These are phyloP conservation scores for Myoxocephalus aenaeus DNA, from an alignment of 2,797 vertebrate species.

Conservation along the genomic window DNA sequence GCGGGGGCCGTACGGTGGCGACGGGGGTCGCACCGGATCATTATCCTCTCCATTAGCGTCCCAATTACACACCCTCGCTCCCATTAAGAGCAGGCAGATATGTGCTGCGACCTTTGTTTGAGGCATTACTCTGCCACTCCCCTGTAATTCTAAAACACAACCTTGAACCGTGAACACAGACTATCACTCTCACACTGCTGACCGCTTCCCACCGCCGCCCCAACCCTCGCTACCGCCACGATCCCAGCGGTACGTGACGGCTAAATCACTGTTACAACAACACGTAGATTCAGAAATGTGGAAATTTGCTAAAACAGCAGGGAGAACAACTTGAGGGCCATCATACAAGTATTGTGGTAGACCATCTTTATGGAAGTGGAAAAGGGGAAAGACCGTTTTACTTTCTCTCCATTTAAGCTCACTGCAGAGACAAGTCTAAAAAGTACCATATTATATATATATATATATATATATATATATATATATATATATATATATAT, in stretches of 20 bases:
- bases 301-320: background rate
- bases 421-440: background rate
- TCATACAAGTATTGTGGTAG: background rate
- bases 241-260: background rate
- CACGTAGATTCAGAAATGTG: background rate
- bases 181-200: slow-evolving; percentile 2
- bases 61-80: slow-evolving; percentile 77
- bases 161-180: slow-evolving; percentile 49
- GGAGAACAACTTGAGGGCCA: background rate
- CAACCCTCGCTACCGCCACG: background rate
- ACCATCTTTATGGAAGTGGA: background rate
- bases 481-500: no score
- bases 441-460: no score
- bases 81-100: slow-evolving; percentile 66
- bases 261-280: slow-evolving; percentile 1
- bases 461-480: no score
- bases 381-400: background rate
- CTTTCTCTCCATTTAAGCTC: background rate
- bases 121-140: slow-evolving; percentile 54
- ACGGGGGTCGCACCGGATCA: slow-evolving; percentile 51
- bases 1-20: slow-evolving; percentile 35
- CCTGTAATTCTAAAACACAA: slow-evolving; percentile 63
- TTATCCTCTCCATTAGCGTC: slow-evolving; percentile 77
- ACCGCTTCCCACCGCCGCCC: slow-evolving; percentile 4
- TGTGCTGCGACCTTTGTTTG: slow-evolving; percentile 76